These are phyloP conservation scores for Orycteropus afer DNA, from an alignment of 2,113 vertebrate genomes.

Conservation along the genomic window DNA sequence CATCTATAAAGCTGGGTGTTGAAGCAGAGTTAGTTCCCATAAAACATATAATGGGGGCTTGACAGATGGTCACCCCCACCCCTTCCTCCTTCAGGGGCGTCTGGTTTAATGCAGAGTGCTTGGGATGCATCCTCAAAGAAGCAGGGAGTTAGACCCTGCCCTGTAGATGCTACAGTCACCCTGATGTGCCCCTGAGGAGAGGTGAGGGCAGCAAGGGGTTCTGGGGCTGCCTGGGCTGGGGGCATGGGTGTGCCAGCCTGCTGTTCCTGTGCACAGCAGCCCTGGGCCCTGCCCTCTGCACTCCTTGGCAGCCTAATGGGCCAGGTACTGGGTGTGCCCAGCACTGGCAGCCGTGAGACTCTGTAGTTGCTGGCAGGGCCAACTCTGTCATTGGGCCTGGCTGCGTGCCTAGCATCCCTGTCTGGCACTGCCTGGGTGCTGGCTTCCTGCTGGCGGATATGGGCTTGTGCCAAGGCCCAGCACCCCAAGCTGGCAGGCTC, in stretches of 20 bases:
- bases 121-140: neutral
- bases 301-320: neutral
- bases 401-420: neutral
- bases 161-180: neutral
- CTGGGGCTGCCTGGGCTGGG: neutral
- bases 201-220: neutral
- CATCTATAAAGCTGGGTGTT: neutral
- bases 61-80: neutral
- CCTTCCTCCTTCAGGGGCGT: neutral
- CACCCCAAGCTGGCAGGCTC: neutral
- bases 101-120: neutral
- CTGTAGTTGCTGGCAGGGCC: neutral
- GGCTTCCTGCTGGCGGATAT: neutral
- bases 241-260: accelerated
- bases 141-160: neutral
- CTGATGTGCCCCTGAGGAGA: no score
- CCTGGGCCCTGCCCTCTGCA: neutral
- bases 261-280: neutral
- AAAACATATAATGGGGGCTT: neutral
- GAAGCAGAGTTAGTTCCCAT: neutral
- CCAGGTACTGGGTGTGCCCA: neutral
- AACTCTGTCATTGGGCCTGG: neutral
- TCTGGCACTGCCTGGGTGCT: neutral
- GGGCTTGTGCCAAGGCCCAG: neutral
- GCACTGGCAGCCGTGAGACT: neutral